Evolutionary conservation across 2,113 vertebrate species (phyloP), one percentile per base, ranked within the genome.

Genomic region (Petrocephalus microphthalmus): DNA sequence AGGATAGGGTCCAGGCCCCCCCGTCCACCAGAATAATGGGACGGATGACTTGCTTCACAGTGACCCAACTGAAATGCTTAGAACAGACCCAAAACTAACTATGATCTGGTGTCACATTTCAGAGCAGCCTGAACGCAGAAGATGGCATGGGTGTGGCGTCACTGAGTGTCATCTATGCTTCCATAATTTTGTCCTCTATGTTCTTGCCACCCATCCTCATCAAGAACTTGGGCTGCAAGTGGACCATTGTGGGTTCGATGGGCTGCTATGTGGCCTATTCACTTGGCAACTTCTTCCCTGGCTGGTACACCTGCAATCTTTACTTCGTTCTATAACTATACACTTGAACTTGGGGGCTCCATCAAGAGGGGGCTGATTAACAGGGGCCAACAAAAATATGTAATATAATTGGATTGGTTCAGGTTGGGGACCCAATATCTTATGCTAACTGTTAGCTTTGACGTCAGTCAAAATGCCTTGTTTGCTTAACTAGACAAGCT

Each of bases 121-220:
- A 99, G 98, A 99, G 98, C 95, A 99, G 98, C 60, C 96, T 99
- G 89, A 96, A 98, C 87, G 93, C 96, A 0, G 94, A 96, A 93
- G 89, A 95, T 1, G 98, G 98, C 84, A 95, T 99, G 92, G 98
- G 98, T 0, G 96, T 98, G 87, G 94, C 95, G 0, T 97, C 97
- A 0, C 95, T 99, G 33, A 98, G 98, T 29, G 95, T 98, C 20
- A 85, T 99, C 89, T 99, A 99, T 33, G 96, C 93, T 81, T 92
- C 95, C 0, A 96, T 99, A 89, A 97, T 99, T 67, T 5, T 99
- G 20, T 99, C 98, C 0, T 98, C 98, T 92, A 96, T 99, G 97
- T 96, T 99, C 90, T 95, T 99, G 47, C 97, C 98, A 0, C 96
- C 97, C 7, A 78, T 99, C 88, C 93, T 99, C 94, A 99, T 99